phyloP scores from a whole-genome alignment of 2,888 invertebrate genomes.

The Stramonita haemastoma region DNA sequence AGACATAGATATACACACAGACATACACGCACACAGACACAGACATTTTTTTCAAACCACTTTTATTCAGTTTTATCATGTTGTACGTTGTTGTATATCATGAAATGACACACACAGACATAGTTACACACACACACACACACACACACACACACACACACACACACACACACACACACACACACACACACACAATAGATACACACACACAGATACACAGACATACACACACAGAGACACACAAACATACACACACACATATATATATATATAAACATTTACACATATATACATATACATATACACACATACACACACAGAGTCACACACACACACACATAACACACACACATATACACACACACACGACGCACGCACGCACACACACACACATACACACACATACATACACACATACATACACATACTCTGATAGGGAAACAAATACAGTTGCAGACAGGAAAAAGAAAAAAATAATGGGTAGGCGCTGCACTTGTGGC shows the following conservation, averaged over 20 bases:
- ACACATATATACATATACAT: too few relatives aligned
- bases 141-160: background rate
- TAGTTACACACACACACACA: background rate
- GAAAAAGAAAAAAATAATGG: too few relatives aligned
- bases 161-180: background rate
- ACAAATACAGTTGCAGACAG: too few relatives aligned
- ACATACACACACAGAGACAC: background rate
- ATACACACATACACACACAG: background rate
- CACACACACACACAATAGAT: background rate
- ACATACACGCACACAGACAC: background rate
- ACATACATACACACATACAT: background rate
- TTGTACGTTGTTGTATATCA: too few relatives aligned
- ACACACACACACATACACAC: background rate
- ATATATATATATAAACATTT: background rate
- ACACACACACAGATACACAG: background rate
- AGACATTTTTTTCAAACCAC: too few relatives aligned
- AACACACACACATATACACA: background rate
- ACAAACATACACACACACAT: background rate
- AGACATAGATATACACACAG: background rate
- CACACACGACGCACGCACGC: background rate
- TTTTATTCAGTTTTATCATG: too few relatives aligned
- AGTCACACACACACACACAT: background rate
- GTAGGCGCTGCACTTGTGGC: too few relatives aligned
- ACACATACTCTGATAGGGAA: too few relatives aligned
- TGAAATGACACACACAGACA: background rate